Evolutionary conservation across 2,888 invertebrate species (phyloP).

Genomic region (Thera obeliscata): DNA sequence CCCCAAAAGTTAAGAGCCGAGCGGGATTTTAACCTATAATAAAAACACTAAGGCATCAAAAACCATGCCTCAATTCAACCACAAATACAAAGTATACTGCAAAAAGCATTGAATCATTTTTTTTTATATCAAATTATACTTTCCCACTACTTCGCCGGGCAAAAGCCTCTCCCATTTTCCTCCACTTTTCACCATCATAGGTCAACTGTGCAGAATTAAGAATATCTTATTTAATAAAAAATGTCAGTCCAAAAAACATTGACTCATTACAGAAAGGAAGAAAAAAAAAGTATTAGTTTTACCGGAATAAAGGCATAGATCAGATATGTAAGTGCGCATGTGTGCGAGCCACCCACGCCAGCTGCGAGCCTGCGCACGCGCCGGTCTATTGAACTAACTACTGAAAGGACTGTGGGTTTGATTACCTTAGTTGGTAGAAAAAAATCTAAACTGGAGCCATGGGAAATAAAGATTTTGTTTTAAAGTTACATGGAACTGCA

Average conservation of each 20-base stretch:
- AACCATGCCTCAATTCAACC: too few species aligned
- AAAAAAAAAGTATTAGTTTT: slow-evolving; percentile 13
- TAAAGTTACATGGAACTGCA: too few species aligned
- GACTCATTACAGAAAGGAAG: neutral
- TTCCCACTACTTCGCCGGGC: too few species aligned
- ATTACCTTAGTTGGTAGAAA: slow-evolving; percentile 32
- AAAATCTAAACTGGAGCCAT: neutral
- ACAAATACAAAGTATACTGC: too few species aligned
- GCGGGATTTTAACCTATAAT: too few species aligned
- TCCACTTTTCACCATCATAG: too few species aligned
- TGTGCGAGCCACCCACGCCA: slow-evolving; percentile 70
- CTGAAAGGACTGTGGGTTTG: slow-evolving; percentile 41
- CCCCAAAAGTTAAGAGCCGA: too few species aligned
- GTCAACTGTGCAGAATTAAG: neutral
- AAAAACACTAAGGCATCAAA: too few species aligned
- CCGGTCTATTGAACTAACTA: slow-evolving; percentile 50
- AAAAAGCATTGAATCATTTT: neutral
- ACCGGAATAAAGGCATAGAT: slow-evolving; percentile 22
- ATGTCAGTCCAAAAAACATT: neutral
- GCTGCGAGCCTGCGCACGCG: slow-evolving; percentile 73
- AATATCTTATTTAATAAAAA: neutral
- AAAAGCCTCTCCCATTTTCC: too few species aligned
- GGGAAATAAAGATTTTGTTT: neutral
- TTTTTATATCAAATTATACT: too few species aligned
- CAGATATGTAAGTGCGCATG: slow-evolving; percentile 31